Base-by-base conservation (phyloP, 2,113 vertebrate species). In the Chaetorhynchus papuensis region DNA sequence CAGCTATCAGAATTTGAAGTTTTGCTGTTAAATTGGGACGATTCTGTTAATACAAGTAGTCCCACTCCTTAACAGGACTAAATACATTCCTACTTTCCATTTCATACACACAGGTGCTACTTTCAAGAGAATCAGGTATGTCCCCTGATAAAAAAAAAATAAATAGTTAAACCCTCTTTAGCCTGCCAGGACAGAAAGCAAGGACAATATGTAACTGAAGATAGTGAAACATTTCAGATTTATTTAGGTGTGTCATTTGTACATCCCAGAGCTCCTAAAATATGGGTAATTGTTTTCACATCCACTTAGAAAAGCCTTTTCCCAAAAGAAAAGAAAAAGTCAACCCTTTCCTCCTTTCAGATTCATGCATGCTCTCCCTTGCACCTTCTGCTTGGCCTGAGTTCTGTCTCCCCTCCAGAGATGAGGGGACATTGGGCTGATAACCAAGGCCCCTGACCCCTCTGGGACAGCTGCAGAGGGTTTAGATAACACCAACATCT, bases 371-470 rank as follows among this genome's bases (percentile, higher is more conserved):
- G 37, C 21, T 83, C 4, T 52, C 56, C 23, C 23, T 11, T 49
- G 23, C 6, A 16, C 18, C 2, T 11, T 54, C 15, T 68, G 21
- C 47, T 44, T 49, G 42, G 13, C n/a, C n/a, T 10, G 3, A 2
- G 10, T 63, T 82, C 39, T 90, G 44, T 5, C 35, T 82, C 7
- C 10, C 44, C 6, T 20, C 14, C 12, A 31, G 64, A 53, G 39
- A 26, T 13, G 28, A 75, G 41, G 23, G 50, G 19, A 56, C 11
- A 15, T 2, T 35, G 53, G 24, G 31, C 47, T 68, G 27, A 68
- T 66, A 63, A 26, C 39, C 28, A 59, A 8, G 2, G 2, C 3
- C 14, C 9, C 30, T 54, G 2, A 1, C 13, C 30, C 2, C 27
- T 74, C 60, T 31, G 28, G 22, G 13, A 16, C 21, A 45, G 15